Conservation (phyloP, 2,888 invertebrate species). For the Eupithecia subumbrata region DNA sequence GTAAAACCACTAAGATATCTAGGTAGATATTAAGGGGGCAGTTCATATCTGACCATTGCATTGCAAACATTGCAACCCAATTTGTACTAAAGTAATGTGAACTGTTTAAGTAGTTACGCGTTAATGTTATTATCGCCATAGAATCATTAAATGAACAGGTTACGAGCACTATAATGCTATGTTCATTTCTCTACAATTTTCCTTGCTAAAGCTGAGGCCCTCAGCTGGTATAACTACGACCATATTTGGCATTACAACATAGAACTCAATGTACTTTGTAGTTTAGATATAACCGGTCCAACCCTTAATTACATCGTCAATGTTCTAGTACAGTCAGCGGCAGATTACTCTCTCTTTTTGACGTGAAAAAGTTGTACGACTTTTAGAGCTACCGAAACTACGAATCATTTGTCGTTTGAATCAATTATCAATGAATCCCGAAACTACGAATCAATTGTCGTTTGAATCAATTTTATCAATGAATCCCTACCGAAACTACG, state of each 20-base stretch:
- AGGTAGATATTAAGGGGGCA: no score
- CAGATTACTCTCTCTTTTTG: not conserved
- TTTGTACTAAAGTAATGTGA: not conserved
- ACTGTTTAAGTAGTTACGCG: not conserved
- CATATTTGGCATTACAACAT: conserved; percentile 26
- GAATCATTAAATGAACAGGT: not conserved
- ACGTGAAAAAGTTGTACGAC: not conserved
- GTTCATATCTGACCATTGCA: not conserved
- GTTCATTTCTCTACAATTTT: conserved; percentile 9
- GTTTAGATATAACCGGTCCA: conserved; percentile 47
- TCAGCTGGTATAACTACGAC: conserved; percentile 12
- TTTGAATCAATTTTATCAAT: no score
- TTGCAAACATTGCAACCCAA: not conserved
- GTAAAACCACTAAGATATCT: no score
- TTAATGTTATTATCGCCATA: not conserved
- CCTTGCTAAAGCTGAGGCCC: not conserved
- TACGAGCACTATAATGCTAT: not conserved
- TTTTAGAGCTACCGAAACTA: not conserved
- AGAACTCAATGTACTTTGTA: conserved; percentile 23
- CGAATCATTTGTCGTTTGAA: no score
- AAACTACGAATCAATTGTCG: no score
- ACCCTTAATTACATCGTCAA: conserved; percentile 60
- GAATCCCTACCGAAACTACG: no score
- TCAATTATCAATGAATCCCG: no score
- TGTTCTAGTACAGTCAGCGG: conserved; percentile 26